Conservation (phyloP, 2,797 vertebrate genomes). For the Setipinna tenuifilis region DNA sequence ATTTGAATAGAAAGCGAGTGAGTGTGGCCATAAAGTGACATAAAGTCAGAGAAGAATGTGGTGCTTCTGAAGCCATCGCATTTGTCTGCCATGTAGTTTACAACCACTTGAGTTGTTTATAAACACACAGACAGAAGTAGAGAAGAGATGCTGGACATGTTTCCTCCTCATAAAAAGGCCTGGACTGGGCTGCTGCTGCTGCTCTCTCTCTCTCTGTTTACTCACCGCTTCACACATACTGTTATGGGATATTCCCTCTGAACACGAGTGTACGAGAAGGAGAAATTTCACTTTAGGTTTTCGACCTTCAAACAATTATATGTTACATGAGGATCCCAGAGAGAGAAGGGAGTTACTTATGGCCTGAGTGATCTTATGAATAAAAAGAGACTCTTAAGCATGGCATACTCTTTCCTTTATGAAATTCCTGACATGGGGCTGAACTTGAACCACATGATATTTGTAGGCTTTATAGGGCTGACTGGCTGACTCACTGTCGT, state of each 20-base stretch:
- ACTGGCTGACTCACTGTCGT: too few species aligned
- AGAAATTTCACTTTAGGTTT: neutral
- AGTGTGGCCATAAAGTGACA: neutral
- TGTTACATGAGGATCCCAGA: neutral
- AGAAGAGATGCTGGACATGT: neutral
- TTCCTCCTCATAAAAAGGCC: neutral
- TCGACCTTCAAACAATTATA: neutral
- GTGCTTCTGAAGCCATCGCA: neutral
- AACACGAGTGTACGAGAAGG: too few species aligned
- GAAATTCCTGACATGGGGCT: neutral
- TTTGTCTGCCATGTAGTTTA: slow-evolving; percentile 8
- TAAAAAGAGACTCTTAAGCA: neutral
- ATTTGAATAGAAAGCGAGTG: neutral
- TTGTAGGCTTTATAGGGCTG: neutral
- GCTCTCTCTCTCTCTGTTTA: too few species aligned
- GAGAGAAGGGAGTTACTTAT: neutral
- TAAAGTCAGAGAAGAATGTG: neutral
- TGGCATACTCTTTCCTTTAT: neutral
- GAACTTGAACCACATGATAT: neutral
- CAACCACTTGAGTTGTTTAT: slow-evolving; percentile 12
- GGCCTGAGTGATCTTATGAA: neutral
- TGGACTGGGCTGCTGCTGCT: neutral
- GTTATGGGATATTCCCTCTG: too few species aligned
- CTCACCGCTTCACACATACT: too few species aligned
- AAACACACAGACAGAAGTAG: neutral